phyloP scores from a whole-genome alignment of 1,140 invertebrate genomes.

The Agrypnia vestita region DNA sequence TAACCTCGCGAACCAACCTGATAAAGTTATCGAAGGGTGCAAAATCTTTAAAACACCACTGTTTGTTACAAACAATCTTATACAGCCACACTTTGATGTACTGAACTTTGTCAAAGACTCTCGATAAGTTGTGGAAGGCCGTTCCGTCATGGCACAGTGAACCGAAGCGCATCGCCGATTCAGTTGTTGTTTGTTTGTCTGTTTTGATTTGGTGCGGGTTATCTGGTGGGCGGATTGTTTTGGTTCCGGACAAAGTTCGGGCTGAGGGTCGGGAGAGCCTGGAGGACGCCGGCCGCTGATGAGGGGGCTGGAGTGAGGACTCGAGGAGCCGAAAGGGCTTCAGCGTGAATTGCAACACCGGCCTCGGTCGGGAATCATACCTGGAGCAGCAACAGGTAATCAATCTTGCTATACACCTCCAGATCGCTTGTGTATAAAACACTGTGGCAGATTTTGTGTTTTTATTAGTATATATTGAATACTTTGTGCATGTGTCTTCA shows the following conservation, averaged over 20 bases:
- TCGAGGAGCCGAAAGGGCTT: conserved; percentile 17
- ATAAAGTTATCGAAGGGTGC: not conserved
- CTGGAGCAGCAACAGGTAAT: conserved; percentile 45
- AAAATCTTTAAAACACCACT: conserved; percentile 20
- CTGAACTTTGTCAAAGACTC: not conserved
- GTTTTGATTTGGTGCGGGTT: not conserved
- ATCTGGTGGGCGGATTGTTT: conserved; percentile 41
- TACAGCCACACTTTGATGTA: too few relatives aligned
- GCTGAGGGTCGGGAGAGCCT: not conserved
- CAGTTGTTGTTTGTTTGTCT: conserved; percentile 11
- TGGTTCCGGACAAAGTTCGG: not conserved
- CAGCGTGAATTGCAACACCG: conserved; percentile 23
- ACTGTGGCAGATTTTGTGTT: too few relatives aligned
- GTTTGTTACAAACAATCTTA: too few relatives aligned
- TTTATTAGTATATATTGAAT: too few relatives aligned
- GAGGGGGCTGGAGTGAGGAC: conserved; percentile 2
- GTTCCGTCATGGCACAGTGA: not conserved
- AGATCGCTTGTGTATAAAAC: too few relatives aligned
- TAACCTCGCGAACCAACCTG: conserved; percentile 12
- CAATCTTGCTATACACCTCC: not conserved
- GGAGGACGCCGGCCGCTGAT: not conserved
- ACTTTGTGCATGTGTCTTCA: too few relatives aligned
- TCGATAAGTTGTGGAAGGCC: not conserved
- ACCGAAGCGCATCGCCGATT: too few relatives aligned
- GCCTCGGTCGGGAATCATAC: conserved; percentile 37